Percentiles rank a stretch among this genome's conserved stretches.
Evolutionary conservation across 2,888 invertebrate genomes (phyloP).

Genomic region (Rhaphigaster nebulosa): DNA sequence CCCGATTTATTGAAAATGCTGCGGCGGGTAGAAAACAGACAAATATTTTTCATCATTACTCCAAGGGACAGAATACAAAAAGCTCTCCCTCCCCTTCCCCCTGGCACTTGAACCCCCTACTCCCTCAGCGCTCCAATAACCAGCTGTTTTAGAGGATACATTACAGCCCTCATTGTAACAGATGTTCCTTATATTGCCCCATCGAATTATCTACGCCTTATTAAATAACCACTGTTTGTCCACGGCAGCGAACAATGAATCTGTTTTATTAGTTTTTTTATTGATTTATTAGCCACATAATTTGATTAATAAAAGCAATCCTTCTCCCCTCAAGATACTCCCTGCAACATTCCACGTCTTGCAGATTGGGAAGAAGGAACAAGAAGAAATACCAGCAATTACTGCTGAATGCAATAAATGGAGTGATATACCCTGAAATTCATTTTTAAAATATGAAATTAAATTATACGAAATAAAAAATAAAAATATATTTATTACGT

Average conservation of each 20-base stretch:
- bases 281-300: slow-evolving; percentile 40
- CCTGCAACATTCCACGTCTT: background rate
- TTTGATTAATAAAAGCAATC: slow-evolving; percentile 36
- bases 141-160: slow-evolving; percentile 55
- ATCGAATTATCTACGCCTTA: slow-evolving; percentile 42
- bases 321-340: background rate
- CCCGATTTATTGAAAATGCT: slow-evolving; percentile 53
- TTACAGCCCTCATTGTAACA: slow-evolving; percentile 51
- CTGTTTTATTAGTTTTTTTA: slow-evolving; percentile 14
- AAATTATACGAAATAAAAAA: too few species aligned
- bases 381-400: background rate
- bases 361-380: background rate
- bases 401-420: background rate
- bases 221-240: slow-evolving; percentile 40
- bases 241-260: background rate
- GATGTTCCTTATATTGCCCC: slow-evolving; percentile 51
- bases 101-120: background rate
- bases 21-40: slow-evolving; percentile 43
- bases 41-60: slow-evolving; percentile 56
- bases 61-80: background rate
- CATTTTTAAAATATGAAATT: too few species aligned
- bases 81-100: background rate
- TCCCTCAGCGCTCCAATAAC: slow-evolving; percentile 37
- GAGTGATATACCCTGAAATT: too few species aligned
- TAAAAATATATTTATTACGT: too few species aligned